Evolutionary conservation across 2,113 vertebrate species (phyloP), one percentile per base, ranked within the genome.

Genomic region (Uria lomvia): DNA sequence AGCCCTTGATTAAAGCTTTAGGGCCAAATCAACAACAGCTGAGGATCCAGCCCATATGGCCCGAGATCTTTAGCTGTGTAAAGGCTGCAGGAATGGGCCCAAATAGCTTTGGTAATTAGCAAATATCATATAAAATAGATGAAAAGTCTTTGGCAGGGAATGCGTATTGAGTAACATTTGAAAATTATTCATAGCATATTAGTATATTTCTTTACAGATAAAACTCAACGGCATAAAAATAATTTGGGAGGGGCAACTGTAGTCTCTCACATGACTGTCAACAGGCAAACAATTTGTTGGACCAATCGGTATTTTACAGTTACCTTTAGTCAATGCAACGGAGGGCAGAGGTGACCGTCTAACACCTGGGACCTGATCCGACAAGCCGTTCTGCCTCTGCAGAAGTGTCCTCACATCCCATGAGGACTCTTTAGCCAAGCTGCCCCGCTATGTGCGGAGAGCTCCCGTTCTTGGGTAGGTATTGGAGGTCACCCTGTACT

Each of bases 81-180:
- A 95, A 96, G 90, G 91, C 94, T 94, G 81, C 89, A 96, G 96
- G 93, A 96, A 95, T 62, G 40, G 93, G 81, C 89, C 94, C 95
- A 97, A 96, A 97, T 96, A 95, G 93, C 95, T 96, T 76, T 86
- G 89, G 81, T 96, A 97, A 96, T 97, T 97, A 97, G 95, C 80
- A 96, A 97, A 94, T 94, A 96, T 20, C 32, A 0, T 80, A 94
- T 91, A 95, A 97, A 97, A 97, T 91, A 97, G 81, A 97, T 95
- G 77, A 88, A 94, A 97, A 96, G 72, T 80, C 70, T 96, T 94
- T 92, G 91, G 95, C 94, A 94, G 70, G 20, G 53, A 97, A 70
- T 5, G 4, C 0, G 1, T 66, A 94, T 88, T 89, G 91, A 86
- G 73, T 62, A 96, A 95, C 76, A 83, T 91, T 60, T 55, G 55